Conservation (phyloP, 2,888 invertebrate species). For the Tetragonisca angustula region DNA sequence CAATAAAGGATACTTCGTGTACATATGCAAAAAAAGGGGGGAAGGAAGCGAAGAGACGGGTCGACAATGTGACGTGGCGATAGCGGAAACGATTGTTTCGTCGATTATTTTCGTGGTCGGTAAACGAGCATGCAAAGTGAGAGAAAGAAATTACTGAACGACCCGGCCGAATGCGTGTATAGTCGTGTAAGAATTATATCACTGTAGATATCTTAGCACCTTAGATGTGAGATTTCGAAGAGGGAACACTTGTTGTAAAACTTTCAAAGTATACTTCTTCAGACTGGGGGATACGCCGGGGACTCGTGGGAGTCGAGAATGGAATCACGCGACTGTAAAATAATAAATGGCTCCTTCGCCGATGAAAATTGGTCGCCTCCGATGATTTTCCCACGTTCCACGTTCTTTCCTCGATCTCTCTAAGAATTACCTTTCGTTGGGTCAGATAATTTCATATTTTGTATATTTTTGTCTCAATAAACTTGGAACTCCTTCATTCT, state of each 20-base stretch:
- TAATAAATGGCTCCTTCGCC: slow-evolving; percentile 59
- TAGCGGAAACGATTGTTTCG: background rate
- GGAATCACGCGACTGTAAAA: slow-evolving; percentile 55
- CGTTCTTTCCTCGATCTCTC: too few relatives aligned
- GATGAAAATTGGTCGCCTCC: slow-evolving; percentile 4
- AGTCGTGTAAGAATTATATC: slow-evolving; percentile 76
- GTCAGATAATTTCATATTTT: too few relatives aligned
- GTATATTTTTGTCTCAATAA: too few relatives aligned
- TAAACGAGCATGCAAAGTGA: slow-evolving; percentile 2
- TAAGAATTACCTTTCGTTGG: too few relatives aligned
- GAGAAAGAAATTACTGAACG: slow-evolving; percentile 38
- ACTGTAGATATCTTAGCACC: slow-evolving; percentile 83
- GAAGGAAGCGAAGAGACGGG: background rate
- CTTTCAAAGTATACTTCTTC: slow-evolving; percentile 57
- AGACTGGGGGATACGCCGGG: slow-evolving; percentile 38
- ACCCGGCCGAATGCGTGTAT: slow-evolving; percentile 59
- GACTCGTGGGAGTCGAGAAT: slow-evolving; percentile 36
- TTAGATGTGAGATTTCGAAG: slow-evolving; percentile 71
- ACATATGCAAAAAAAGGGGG: slow-evolving; percentile 56
- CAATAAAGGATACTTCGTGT: slow-evolving; percentile 75
- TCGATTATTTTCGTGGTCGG: slow-evolving; percentile 7
- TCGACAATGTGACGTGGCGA: slow-evolving; percentile 41
- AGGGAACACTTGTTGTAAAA: slow-evolving; percentile 64
- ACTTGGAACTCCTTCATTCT: too few relatives aligned
- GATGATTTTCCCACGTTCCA: background rate